Percentiles rank a stretch among this genome's conserved stretches.
Evolutionary conservation across 2,797 vertebrate species (phyloP).

Genomic region (Brachyalestes nurse): DNA sequence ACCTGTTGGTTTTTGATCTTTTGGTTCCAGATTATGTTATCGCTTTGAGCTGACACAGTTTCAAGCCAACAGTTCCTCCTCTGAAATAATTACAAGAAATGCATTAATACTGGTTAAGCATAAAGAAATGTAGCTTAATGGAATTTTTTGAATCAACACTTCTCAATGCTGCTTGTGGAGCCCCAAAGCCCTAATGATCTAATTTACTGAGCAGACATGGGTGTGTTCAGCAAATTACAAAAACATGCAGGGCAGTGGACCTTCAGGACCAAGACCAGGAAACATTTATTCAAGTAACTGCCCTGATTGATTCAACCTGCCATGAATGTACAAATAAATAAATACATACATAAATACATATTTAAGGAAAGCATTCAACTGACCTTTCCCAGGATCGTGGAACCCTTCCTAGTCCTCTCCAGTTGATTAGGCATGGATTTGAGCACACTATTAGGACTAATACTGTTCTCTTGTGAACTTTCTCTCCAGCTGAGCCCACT

Average conservation of each 20-base stretch:
- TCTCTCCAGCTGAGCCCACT: constrained; percentile 70
- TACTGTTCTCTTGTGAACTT: constrained; percentile 64
- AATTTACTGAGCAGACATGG: too few species aligned
- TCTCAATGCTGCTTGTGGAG: too few species aligned
- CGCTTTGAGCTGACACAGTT: constrained; percentile 73
- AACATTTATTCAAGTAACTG: background rate
- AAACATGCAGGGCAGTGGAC: too few species aligned
- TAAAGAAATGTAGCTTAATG: background rate
- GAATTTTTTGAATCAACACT: background rate
- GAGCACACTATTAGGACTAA: constrained; percentile 65
- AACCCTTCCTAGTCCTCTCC: constrained; percentile 78
- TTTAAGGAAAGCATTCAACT: constrained; percentile 33
- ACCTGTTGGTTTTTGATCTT: constrained; percentile 78
- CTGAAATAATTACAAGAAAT: constrained; percentile 58
- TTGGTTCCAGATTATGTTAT: constrained; percentile 78
- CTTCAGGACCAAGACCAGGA: too few species aligned
- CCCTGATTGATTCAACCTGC: background rate
- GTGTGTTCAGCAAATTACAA: too few species aligned
- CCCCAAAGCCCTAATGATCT: too few species aligned
- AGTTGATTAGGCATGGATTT: constrained; percentile 66
- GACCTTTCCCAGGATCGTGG: constrained; percentile 79
- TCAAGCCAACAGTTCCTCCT: constrained; percentile 78
- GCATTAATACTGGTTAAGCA: background rate
- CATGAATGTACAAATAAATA: background rate
- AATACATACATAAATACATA: background rate